Percentiles rank a stretch among this genome's conserved stretches.
Evolutionary conservation across 1,140 invertebrate species (phyloP).

Genomic region (Cepaea nemoralis): DNA sequence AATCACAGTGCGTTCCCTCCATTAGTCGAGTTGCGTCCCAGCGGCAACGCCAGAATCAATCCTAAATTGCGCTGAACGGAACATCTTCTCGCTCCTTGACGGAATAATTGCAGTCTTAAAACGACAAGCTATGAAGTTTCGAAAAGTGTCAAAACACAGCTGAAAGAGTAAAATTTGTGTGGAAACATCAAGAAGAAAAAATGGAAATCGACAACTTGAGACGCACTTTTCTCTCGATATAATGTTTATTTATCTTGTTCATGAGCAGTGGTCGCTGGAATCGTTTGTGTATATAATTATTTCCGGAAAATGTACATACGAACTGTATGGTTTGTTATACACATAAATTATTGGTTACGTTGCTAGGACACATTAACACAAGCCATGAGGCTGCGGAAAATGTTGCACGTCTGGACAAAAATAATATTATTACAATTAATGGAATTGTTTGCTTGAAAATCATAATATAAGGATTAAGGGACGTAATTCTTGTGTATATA

Average conservation of each 20-base stretch:
- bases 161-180: neutral
- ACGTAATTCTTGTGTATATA: no score
- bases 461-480: no score
- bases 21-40: neutral
- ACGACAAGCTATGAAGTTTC: neutral
- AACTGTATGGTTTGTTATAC: neutral
- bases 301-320: neutral
- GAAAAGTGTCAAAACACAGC: neutral
- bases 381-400: neutral
- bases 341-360: neutral
- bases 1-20: neutral
- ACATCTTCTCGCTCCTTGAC: neutral
- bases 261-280: neutral
- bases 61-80: neutral
- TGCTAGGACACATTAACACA: neutral
- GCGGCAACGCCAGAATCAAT: neutral
- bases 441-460: no score
- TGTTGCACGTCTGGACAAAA: no score
- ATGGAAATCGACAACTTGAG: neutral
- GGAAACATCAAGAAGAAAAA: neutral
- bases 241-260: neutral
- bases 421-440: no score
- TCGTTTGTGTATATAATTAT: no score
- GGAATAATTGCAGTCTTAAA: neutral
- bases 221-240: neutral